Evolutionary conservation across 2,113 vertebrate species (phyloP), one percentile per base, ranked within the genome.

Genomic region (Aegotheles bennettii): DNA sequence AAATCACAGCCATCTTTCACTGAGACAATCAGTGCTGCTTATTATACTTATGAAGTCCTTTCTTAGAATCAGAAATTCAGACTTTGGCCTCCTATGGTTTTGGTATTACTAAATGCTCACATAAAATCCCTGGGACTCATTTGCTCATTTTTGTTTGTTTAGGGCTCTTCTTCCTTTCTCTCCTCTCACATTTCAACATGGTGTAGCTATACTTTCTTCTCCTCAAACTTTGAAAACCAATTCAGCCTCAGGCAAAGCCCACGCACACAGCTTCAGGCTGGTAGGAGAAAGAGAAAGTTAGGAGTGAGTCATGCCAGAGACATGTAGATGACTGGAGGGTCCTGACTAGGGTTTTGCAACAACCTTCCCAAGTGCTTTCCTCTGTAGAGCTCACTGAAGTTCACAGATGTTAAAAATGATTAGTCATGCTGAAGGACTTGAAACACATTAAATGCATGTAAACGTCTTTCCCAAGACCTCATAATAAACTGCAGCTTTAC

Each of bases 71-170:
- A 83, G 67, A 87, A 91, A 83, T 86, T 80, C 63, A 92, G 51
- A 50, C 47, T 67, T 89, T 33, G 68, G 90, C 71, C 54, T 79
- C 60, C 13, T 31, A 21, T 90, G 65, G 40, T 33, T 93, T 93
- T 94, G 91, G 57, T 56, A 77, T 15, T 65, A 74, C 63, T 85
- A 96, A 84, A 94, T 80, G 67, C 93, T 95, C 79, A 68, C 43
- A 80, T 59, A 88, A 94, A 96, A 84, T 69, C 48, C 21, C 54
- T 1, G 0, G 69, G 60, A 83, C 9, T 68, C 50, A 13, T 85
- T 90, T 10, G 6, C 20, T 88, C 25, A 23, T 77, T 89, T 93
- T 92, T 90, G 16, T 85, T 95, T 91, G 45, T 90, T 90, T 92
- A 80, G 45, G 26, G 24, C 24, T 96, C 71, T 86, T 94, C 59